Evolutionary conservation across 2,888 invertebrate species (phyloP).

Genomic region (Latrodectus hesperus): DNA sequence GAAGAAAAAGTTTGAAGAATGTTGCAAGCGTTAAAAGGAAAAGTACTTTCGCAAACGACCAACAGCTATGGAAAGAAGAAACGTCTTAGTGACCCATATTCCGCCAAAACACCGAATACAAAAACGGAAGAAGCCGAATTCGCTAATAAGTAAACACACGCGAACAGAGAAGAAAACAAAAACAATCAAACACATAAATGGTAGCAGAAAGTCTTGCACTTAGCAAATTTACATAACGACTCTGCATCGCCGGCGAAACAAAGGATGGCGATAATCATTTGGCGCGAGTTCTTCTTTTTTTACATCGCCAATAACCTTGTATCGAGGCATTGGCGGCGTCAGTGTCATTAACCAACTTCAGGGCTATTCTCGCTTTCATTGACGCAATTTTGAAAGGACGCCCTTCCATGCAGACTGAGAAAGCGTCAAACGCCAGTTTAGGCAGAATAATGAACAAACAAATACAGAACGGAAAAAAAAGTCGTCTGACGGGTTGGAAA

Average conservation of each 20-base stretch:
- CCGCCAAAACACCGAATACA: background rate
- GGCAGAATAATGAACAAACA: too few relatives aligned
- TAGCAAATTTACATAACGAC: conserved; percentile 52
- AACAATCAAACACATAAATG: too few relatives aligned
- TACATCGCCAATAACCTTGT: conserved; percentile 56
- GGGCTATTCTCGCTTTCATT: conserved; percentile 58
- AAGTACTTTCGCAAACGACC: too few relatives aligned
- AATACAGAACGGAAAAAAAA: background rate
- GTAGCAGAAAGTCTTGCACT: too few relatives aligned
- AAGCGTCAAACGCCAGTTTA: conserved; percentile 1
- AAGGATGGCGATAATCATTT: conserved; percentile 20
- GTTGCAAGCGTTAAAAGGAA: too few relatives aligned
- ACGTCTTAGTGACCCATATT: too few relatives aligned
- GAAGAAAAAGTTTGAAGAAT: too few relatives aligned
- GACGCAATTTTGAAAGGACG: conserved; percentile 33
- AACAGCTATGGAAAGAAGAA: too few relatives aligned
- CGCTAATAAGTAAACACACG: conserved; percentile 13
- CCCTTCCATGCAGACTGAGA: conserved; percentile 21
- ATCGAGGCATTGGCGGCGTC: conserved; percentile 54
- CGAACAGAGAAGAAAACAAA: conserved; percentile 7
- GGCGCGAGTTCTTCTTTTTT: conserved; percentile 31
- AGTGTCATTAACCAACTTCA: conserved; percentile 63
- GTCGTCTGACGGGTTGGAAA: background rate
- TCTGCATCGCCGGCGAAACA: conserved; percentile 12
- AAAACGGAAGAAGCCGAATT: background rate